These are phyloP conservation scores for Synergus itoensis DNA, from an alignment of 2,888 invertebrate genomes.

Conservation along the genomic window DNA sequence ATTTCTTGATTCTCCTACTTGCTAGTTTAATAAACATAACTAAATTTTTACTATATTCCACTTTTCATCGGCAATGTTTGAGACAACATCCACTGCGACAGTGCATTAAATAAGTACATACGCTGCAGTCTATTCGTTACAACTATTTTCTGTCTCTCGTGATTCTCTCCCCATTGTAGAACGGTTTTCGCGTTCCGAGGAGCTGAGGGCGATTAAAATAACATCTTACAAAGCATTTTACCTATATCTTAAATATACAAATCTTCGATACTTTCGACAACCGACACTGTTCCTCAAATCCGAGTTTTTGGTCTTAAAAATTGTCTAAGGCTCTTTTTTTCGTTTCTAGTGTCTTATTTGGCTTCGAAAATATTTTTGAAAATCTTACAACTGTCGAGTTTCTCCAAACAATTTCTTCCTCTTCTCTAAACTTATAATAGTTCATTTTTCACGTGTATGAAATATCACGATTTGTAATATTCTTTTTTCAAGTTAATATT, in stretches of 20 bases:
- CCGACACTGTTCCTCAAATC: background rate
- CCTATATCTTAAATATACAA: background rate
- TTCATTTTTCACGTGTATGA: no score
- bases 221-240: background rate
- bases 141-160: slow-evolving; percentile 59
- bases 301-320: background rate
- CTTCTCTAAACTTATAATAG: background rate
- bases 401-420: background rate
- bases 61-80: background rate
- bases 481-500: no score
- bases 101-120: slow-evolving; percentile 46
- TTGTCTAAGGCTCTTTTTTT: background rate
- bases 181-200: slow-evolving; percentile 1
- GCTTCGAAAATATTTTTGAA: background rate
- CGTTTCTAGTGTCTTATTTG: background rate
- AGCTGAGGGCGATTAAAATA: background rate
- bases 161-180: slow-evolving; percentile 58
- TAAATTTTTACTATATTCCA: slow-evolving; percentile 41
- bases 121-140: slow-evolving; percentile 53
- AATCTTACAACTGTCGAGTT: background rate
- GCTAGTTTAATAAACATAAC: slow-evolving; percentile 42
- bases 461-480: no score
- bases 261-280: background rate
- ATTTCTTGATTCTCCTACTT: background rate
- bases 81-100: slow-evolving; percentile 3